These are phyloP conservation scores for Karalla daura DNA, from an alignment of 2,797 vertebrate species.

Conservation along the genomic window DNA sequence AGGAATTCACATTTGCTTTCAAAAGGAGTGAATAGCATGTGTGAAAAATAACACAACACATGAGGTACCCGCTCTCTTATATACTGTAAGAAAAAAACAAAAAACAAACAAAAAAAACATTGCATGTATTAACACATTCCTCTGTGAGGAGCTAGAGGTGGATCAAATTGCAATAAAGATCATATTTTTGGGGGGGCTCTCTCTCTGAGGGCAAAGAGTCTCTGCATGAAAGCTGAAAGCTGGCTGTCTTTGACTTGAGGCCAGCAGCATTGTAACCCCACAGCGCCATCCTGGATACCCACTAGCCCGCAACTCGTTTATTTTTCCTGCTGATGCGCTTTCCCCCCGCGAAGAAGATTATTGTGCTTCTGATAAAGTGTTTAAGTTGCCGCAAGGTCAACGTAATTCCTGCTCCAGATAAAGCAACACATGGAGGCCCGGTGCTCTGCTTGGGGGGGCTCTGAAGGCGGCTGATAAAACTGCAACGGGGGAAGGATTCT, in stretches of 20 bases:
- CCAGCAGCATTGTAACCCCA: conserved; percentile 29
- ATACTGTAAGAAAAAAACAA: conserved; percentile 20
- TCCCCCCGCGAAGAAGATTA: conserved; percentile 70
- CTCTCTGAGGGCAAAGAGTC: conserved; percentile 18
- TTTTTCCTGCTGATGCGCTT: conserved; percentile 56
- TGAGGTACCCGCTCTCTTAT: conserved; percentile 23
- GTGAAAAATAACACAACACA: conserved; percentile 21
- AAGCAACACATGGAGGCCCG: conserved; percentile 63
- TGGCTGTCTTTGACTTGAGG: conserved; percentile 34
- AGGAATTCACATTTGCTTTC: conserved; percentile 28
- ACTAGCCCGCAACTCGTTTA: conserved; percentile 39
- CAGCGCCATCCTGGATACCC: conserved; percentile 31
- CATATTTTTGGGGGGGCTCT: background rate
- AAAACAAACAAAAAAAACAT: conserved; percentile 29
- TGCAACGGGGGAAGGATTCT: conserved; percentile 59
- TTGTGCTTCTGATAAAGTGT: conserved; percentile 76
- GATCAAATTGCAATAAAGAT: background rate
- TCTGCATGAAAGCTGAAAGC: conserved; percentile 26
- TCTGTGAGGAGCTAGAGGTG: background rate
- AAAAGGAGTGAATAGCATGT: conserved; percentile 42
- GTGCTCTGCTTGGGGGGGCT: conserved; percentile 57
- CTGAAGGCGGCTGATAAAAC: conserved; percentile 76
- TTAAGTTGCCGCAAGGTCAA: conserved; percentile 79
- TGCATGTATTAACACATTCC: conserved; percentile 20
- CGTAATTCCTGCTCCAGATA: conserved; percentile 75